A percentile compares a stretch with the other conserved stretches of the same genome.
Conservation (phyloP, 2,113 vertebrate genomes). For the Pituophis catenifer region DNA sequence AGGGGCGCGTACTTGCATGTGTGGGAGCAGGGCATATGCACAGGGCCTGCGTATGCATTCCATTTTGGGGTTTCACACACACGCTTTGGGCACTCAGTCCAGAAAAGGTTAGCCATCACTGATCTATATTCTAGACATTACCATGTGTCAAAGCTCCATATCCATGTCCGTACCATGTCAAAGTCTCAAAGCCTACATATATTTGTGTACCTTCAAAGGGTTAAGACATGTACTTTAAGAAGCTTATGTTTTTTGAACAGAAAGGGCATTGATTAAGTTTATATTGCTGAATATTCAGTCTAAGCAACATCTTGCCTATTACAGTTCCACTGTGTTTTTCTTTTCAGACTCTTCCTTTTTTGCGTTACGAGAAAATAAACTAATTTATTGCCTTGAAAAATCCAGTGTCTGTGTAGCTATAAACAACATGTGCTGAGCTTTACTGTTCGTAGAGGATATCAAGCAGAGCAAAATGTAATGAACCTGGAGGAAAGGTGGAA, state of each 20-base stretch:
- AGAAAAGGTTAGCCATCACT: too few species aligned
- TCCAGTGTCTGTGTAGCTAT: background rate
- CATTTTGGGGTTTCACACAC: too few species aligned
- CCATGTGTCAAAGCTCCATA: background rate
- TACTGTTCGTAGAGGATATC: background rate
- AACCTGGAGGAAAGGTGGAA: background rate
- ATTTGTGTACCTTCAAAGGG: background rate
- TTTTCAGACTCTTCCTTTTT: background rate
- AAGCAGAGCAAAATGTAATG: background rate
- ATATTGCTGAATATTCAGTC: background rate
- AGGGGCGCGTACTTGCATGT: too few species aligned
- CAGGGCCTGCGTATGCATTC: too few species aligned
- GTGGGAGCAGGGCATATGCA: too few species aligned
- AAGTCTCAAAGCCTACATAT: background rate
- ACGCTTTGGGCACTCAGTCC: too few species aligned
- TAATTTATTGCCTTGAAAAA: background rate
- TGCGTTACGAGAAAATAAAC: background rate
- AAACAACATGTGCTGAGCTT: background rate
- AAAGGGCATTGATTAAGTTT: background rate
- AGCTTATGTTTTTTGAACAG: background rate
- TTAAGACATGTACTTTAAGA: background rate
- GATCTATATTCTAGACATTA: background rate
- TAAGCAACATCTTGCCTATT: background rate
- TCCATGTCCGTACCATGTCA: background rate
- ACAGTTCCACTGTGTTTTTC: background rate